A percentile compares a stretch with the other conserved stretches of the same genome.
Evolutionary conservation across 2,888 invertebrate genomes (phyloP).

Genomic region (Synanthedon andrenaeformis): DNA sequence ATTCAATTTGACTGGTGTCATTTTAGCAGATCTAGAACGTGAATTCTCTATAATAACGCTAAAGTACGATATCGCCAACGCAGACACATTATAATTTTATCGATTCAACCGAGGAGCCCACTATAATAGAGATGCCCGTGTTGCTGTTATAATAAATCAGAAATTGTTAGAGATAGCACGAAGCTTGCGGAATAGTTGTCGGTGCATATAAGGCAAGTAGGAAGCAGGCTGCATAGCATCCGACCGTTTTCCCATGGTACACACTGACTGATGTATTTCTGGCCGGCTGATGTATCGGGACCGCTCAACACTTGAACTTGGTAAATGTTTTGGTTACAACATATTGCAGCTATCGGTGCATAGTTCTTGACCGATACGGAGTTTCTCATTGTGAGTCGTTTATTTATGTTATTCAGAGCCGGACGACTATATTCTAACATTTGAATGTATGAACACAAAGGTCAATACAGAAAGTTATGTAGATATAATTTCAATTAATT

Average conservation of each 20-base stretch:
- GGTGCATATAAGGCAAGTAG: constrained; percentile 54
- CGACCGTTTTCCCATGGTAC: constrained; percentile 54
- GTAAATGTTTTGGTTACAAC: constrained; percentile 26
- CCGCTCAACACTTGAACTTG: constrained; percentile 54
- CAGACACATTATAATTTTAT: constrained; percentile 17
- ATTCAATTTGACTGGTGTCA: constrained; percentile 8
- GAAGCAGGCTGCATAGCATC: constrained; percentile 34
- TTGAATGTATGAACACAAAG: too few species aligned
- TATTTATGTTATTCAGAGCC: too few species aligned
- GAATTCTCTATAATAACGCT: constrained; percentile 12
- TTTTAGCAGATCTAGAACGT: constrained; percentile 9
- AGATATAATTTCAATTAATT: too few species aligned
- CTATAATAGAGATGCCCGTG: constrained; percentile 9
- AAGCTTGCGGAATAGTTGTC: constrained; percentile 25
- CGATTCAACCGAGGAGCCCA: constrained; percentile 9
- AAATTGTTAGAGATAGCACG: constrained; percentile 10
- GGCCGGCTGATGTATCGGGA: constrained; percentile 37
- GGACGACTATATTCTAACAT: too few species aligned
- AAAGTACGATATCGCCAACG: constrained; percentile 14
- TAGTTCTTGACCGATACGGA: constrained; percentile 12
- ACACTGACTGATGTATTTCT: constrained; percentile 50
- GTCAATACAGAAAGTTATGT: too few species aligned
- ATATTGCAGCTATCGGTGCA: constrained; percentile 16
- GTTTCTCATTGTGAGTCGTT: too few species aligned
- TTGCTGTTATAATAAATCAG: constrained; percentile 14